Evolutionary conservation across 2,113 vertebrate genomes (phyloP).

Genomic region (Albula goreensis): DNA sequence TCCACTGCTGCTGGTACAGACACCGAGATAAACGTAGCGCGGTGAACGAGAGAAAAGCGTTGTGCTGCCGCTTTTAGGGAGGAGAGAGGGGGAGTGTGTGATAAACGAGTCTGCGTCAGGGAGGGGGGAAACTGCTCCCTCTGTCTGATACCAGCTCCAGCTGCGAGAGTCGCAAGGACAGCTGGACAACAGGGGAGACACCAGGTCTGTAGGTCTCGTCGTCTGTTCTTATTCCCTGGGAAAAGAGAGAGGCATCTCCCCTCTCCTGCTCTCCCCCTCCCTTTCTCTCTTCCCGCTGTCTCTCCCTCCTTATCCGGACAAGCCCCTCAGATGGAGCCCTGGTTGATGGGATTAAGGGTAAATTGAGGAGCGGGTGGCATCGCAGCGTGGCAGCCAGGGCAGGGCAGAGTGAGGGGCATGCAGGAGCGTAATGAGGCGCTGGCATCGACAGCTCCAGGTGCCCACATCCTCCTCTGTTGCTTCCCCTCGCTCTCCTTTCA

Average conservation of each 20-base stretch:
- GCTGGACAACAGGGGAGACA: conserved; percentile 10
- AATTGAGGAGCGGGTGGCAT: not conserved
- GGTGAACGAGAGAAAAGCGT: not conserved
- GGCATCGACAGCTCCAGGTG: not conserved
- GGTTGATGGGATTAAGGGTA: conserved; percentile 9
- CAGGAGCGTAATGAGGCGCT: not conserved
- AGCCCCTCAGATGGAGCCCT: conserved; percentile 46
- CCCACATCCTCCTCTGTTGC: not conserved
- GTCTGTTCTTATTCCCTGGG: conserved; percentile 31
- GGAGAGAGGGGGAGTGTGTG: not conserved
- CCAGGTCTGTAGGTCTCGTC: not conserved
- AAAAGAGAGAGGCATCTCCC: conserved; percentile 42
- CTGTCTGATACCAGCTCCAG: not conserved
- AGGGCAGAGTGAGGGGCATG: not conserved
- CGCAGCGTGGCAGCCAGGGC: not conserved
- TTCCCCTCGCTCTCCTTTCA: not conserved
- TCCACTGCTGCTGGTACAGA: not conserved
- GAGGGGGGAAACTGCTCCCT: not conserved
- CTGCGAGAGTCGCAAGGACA: conserved; percentile 13
- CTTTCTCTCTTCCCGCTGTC: conserved; percentile 33
- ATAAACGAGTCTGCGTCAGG: not conserved
- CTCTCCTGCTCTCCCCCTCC: conserved; percentile 32
- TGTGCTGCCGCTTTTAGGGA: not conserved
- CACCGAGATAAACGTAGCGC: not conserved
- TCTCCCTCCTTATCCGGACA: conserved; percentile 1